Evolutionary conservation across 2,888 invertebrate genomes (phyloP).

Genomic region (Eucriotettix oculatus): DNA sequence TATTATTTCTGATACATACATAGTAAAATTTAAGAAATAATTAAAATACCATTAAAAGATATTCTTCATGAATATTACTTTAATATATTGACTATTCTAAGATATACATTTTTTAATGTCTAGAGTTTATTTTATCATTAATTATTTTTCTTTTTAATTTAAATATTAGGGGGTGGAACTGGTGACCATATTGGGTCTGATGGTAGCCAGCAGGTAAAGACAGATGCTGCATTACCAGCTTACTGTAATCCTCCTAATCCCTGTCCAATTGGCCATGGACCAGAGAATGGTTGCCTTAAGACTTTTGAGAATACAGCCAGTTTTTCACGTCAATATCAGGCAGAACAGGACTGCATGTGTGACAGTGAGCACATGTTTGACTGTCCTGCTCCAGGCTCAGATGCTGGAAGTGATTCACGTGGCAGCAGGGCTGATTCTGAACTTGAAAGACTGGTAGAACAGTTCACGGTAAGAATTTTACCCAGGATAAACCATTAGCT

Average conservation of each 20-base stretch:
- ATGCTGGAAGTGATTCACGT: slow-evolving; percentile 14
- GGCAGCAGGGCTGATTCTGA: slow-evolving; percentile 32
- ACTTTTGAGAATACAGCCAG: slow-evolving; percentile 87
- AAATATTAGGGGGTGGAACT: not conserved
- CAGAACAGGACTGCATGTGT: slow-evolving; percentile 91
- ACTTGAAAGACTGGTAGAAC: slow-evolving; percentile 49
- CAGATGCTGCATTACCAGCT: slow-evolving; percentile 83
- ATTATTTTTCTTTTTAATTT: no score
- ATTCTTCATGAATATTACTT: no score
- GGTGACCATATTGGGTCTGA: not conserved
- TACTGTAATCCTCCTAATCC: slow-evolving; percentile 99
- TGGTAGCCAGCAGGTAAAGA: slow-evolving; percentile 48
- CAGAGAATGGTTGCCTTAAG: slow-evolving; percentile 74
- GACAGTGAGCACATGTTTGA: slow-evolving; percentile 96
- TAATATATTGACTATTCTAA: no score
- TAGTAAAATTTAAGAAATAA: no score
- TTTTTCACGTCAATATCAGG: slow-evolving; percentile 18
- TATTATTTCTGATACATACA: no score
- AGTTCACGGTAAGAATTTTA: slow-evolving; percentile 29
- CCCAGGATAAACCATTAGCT: no score
- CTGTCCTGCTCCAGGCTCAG: slow-evolving; percentile 43
- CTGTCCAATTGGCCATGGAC: slow-evolving; percentile 86
- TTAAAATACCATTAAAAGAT: no score
- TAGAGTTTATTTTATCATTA: no score
- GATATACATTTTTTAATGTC: no score